Base-by-base conservation (phyloP, 2,113 vertebrate species). In the Eolophus roseicapilla region DNA sequence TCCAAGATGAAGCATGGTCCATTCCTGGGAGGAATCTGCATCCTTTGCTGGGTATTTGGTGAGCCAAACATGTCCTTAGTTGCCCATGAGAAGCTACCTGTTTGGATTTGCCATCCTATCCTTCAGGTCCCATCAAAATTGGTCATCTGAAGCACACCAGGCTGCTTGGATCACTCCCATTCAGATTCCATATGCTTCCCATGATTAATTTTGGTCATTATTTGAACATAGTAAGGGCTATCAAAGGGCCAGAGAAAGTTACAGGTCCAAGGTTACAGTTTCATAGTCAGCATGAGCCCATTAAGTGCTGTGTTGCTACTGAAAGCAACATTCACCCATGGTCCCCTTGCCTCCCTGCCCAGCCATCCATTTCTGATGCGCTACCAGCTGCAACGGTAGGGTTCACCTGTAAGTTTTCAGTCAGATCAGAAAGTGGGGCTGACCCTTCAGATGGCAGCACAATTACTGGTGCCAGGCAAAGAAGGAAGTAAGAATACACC, bases 291-390 rank as follows among this genome's bases (percentile, higher is more conserved):
- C 17, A 50, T 12, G 23, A 88, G 28, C 19, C 62, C 39, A 46
- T 18, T 50, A 50, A 73, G 11, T 4, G 35, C 10, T 64, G 10
- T 1, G 4, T 13, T 41, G 13, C 17, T 67, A 21, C 24, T 3
- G 6, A 78, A 90, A 88, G 8, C 55, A 68, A 2, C 9, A 49
- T 6, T 24, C 23, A 82, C 6, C 11, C 16, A 13, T 0, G 0
- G 15, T 55, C 20, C 24, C 25, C 33, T 57, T n/a, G 11, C 10
- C 43, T 93, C 39, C 29, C 79, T 47, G 20, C 29, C 62, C 82
- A 64, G 16, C 12, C 63, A 55, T 35, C 20, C 0, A 2, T 31
- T 73, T 63, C 65, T 29, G 59, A 24, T 52, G 9, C 7, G 71
- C 46, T 49, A 33, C 59, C 3, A 11, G 4, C 50, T 43, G 13